Percentiles rank a stretch among this genome's conserved stretches.
Evolutionary conservation across 2,797 vertebrate species (phyloP).

Genomic region (Parauchenoglanis punctatus): DNA sequence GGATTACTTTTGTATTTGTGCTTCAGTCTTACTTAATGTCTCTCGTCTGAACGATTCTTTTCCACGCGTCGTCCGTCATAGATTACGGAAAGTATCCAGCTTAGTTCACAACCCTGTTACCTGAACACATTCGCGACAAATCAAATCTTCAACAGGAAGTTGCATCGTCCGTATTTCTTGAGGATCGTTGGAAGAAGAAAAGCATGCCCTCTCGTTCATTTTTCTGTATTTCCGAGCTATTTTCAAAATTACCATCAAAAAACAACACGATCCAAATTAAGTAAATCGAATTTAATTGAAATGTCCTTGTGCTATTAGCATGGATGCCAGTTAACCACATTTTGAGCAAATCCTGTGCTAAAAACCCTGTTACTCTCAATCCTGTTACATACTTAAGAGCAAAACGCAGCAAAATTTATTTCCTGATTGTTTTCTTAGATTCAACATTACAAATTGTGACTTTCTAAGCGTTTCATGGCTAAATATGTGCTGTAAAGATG

Average conservation of each 20-base stretch:
- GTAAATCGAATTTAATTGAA: not conserved
- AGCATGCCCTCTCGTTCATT: not conserved
- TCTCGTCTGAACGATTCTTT: not conserved
- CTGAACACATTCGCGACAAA: not conserved
- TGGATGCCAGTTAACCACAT: not conserved
- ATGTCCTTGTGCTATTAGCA: not conserved
- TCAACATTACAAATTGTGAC: not conserved
- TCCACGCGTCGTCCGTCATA: not conserved
- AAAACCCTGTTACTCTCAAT: not conserved
- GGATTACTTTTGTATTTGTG: not conserved
- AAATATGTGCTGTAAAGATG: not conserved
- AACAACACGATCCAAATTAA: not conserved
- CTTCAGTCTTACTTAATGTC: not conserved
- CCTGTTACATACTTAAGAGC: not conserved
- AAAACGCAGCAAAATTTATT: not conserved
- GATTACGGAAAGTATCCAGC: not conserved
- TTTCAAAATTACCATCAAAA: no score
- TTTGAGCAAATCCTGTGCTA: not conserved
- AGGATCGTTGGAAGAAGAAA: not conserved
- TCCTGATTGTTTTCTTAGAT: not conserved
- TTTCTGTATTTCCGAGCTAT: not conserved
- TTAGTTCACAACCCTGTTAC: not conserved
- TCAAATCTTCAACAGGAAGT: not conserved
- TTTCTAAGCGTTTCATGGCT: not conserved
- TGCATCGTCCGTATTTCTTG: not conserved